phyloP scores from a whole-genome alignment of 2,888 invertebrate genomes.

The Linyphia triangularis region DNA sequence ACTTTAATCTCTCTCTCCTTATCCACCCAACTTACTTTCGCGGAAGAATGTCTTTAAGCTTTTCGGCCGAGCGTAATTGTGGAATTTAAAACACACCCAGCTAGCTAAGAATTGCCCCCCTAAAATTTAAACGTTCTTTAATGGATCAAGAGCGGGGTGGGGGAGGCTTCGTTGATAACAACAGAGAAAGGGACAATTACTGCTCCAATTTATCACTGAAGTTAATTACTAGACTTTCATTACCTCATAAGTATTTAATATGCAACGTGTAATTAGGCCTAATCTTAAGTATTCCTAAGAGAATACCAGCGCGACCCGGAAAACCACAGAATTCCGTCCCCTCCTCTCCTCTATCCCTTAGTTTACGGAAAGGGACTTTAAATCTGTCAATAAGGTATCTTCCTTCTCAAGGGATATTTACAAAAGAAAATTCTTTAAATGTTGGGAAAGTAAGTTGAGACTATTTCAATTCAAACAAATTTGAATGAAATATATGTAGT shows the following conservation, averaged over 20 bases:
- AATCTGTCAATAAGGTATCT: conserved; percentile 54
- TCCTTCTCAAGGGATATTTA: conserved; percentile 15
- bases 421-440: too few relatives aligned
- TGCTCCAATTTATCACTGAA: conserved; percentile 69
- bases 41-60: background rate
- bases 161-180: conserved; percentile 22
- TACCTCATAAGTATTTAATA: conserved; percentile 74
- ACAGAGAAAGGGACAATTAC: conserved; percentile 62
- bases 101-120: conserved; percentile 4
- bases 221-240: conserved; percentile 73
- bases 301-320: conserved; percentile 43
- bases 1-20: background rate
- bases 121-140: conserved; percentile 62
- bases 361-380: conserved; percentile 25
- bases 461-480: too few relatives aligned
- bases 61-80: background rate
- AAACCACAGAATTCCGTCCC: conserved; percentile 50
- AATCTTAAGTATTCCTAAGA: conserved; percentile 61
- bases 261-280: conserved; percentile 68
- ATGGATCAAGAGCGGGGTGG: conserved; percentile 12
- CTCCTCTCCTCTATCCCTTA: conserved; percentile 25
- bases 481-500: too few relatives aligned
- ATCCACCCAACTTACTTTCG: background rate
- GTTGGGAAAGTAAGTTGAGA: too few relatives aligned
- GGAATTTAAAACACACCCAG: conserved; percentile 51